Conservation (phyloP, 1,140 invertebrate genomes). For the Eumeta japonica region DNA sequence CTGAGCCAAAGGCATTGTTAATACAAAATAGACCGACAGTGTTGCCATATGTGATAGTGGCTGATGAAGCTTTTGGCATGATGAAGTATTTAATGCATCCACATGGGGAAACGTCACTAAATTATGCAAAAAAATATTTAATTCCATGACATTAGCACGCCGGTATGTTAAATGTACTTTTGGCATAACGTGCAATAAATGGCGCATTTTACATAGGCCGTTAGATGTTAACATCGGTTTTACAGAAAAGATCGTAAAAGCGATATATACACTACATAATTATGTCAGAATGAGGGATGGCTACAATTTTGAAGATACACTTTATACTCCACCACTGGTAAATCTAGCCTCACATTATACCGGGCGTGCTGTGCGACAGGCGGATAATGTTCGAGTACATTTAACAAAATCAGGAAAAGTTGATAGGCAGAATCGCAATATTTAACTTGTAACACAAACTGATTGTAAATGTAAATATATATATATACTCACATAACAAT, state of each 20-base stretch:
- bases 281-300: slow-evolving; percentile 32
- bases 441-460: slow-evolving; percentile 14
- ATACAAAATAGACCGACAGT: slow-evolving; percentile 14
- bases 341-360: slow-evolving; percentile 8
- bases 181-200: slow-evolving; percentile 25
- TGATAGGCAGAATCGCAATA: slow-evolving; percentile 12
- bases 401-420: slow-evolving; percentile 16
- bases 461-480: slow-evolving; percentile 7
- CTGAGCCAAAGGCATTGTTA: slow-evolving; percentile 15
- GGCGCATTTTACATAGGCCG: slow-evolving; percentile 30
- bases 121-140: slow-evolving; percentile 37
- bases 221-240: slow-evolving; percentile 25
- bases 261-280: slow-evolving; percentile 34
- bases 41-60: slow-evolving; percentile 7
- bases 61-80: slow-evolving; percentile 28
- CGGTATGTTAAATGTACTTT: slow-evolving; percentile 16
- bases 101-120: slow-evolving; percentile 26
- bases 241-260: slow-evolving; percentile 27
- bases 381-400: slow-evolving; percentile 10
- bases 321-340: slow-evolving; percentile 10
- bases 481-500: no score
- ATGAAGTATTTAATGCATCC: slow-evolving; percentile 27
- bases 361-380: slow-evolving; percentile 8
- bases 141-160: slow-evolving; percentile 38
- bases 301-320: slow-evolving; percentile 17